These are phyloP conservation scores for Camponotus fellah DNA, from an alignment of 2,888 invertebrate genomes.

Conservation along the genomic window DNA sequence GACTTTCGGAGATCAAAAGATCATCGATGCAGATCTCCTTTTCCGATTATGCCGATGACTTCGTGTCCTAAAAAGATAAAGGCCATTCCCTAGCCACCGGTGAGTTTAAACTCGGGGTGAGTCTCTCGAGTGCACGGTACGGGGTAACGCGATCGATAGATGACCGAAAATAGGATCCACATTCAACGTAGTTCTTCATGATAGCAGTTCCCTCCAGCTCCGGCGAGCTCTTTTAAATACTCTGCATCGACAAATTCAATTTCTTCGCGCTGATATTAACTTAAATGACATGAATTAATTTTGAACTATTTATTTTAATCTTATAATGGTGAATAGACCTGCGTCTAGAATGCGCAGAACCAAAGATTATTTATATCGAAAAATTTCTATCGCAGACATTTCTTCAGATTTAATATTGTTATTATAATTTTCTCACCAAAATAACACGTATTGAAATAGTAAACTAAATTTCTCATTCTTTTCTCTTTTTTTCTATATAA, in stretches of 20 bases:
- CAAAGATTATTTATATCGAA: not conserved
- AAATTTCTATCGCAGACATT: not conserved
- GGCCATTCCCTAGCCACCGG: conserved; percentile 70
- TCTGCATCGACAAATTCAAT: conserved; percentile 8
- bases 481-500: not conserved
- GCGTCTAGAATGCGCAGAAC: conserved; percentile 1
- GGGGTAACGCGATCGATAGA: conserved; percentile 72
- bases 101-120: conserved; percentile 70
- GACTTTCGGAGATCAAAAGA: conserved; percentile 71
- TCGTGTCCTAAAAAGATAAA: conserved; percentile 78
- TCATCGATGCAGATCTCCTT: conserved; percentile 75
- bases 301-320: conserved; percentile 13
- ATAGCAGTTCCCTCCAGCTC: not conserved
- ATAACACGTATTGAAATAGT: not conserved
- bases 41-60: conserved; percentile 75
- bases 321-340: not conserved
- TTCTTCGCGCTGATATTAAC: not conserved
- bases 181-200: conserved; percentile 58
- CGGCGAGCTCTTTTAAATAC: conserved; percentile 5
- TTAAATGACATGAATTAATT: conserved; percentile 6
- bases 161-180: conserved; percentile 74
- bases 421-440: conserved; percentile 9
- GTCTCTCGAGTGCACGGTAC: conserved; percentile 68
- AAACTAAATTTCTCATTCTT: not conserved
- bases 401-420: not conserved